A percentile compares a stretch with the other conserved stretches of the same genome.
Conservation (phyloP, 2,888 invertebrate genomes). For the Plagodis dolabraria region DNA sequence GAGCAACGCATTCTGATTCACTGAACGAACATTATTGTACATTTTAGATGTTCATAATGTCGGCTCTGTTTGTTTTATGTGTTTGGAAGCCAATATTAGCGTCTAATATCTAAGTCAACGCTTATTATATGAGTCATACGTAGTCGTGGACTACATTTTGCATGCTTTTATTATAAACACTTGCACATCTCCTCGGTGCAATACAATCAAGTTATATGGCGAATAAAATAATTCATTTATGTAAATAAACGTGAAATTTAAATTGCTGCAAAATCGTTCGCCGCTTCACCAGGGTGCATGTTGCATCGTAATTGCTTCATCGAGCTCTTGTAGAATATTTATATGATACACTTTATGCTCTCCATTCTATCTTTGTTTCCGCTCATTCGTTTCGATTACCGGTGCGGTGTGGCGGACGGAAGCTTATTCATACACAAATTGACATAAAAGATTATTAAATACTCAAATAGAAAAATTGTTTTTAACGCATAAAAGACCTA, state of each 20-base stretch:
- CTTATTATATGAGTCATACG: conserved; percentile 14
- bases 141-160: conserved; percentile 8
- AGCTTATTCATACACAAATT: conserved; percentile 11
- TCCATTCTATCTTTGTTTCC: conserved; percentile 35
- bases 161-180: conserved; percentile 15
- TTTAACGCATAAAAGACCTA: no score
- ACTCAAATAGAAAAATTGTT: no score
- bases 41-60: conserved; percentile 59
- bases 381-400: conserved; percentile 7
- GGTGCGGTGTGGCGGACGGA: neutral
- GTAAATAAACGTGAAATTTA: conserved; percentile 56
- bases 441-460: conserved; percentile 9
- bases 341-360: conserved; percentile 44
- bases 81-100: conserved; percentile 37
- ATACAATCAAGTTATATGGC: conserved; percentile 15
- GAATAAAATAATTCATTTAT: conserved; percentile 42
- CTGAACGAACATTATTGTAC: conserved; percentile 64
- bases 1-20: conserved; percentile 68
- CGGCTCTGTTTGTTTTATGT: conserved; percentile 63
- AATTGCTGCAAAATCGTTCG: conserved; percentile 54
- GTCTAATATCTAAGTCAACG: conserved; percentile 23
- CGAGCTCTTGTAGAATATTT: conserved; percentile 53
- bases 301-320: conserved; percentile 68
- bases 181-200: conserved; percentile 18
- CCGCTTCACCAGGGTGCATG: conserved; percentile 51